Base-by-base conservation (phyloP, 2,888 invertebrate genomes). In the Hipparchia semele region DNA sequence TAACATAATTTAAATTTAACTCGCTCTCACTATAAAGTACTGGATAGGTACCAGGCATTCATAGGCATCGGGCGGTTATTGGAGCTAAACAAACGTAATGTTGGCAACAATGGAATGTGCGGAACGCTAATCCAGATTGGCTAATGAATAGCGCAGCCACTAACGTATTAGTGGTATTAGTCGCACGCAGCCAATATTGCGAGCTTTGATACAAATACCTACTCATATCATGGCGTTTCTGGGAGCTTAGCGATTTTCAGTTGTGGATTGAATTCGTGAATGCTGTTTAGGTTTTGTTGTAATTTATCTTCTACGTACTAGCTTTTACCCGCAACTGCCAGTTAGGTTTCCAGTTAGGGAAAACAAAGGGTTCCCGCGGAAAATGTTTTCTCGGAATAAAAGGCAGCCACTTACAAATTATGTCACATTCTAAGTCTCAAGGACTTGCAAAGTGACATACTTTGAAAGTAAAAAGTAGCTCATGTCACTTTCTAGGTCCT, bases 81-180 rank as follows among this genome's bases (percentile, higher is more conserved):
- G 73, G 53, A 70, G 74, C 68, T 74, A 74, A 72, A 75, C 74
- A 74, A 77, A 72, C 75, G 75, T 76, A 78, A 76, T 76, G 70
- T 62, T 59, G 45, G 60, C 71, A 67, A 72, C 68, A 75, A 75
- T 73, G 76, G 77, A 74, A 71, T 78, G 72, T 70, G 68, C 62
- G 79, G 80, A 79, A 81, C 79, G 79, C 77, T 78, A 78, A 79
- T 78, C 78, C 76, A 76, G 81, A 83, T 83, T 83, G 81, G 78
- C 78, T 84, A 84, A 84, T 84, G 81, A 81, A 84, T 81, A 76
- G 79, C 74, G 77, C 77, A 71, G 73, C 76, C 75, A 76, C 72
- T 67, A 69, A 69, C 62, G 69, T 60, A 60, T 80, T 79, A 80
- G 79, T 77, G 77, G 72, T 67, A 60, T 80, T 79, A 80, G 79